These are phyloP conservation scores for Agonum fuliginosum DNA, from an alignment of 2,888 invertebrate species.

Conservation along the genomic window DNA sequence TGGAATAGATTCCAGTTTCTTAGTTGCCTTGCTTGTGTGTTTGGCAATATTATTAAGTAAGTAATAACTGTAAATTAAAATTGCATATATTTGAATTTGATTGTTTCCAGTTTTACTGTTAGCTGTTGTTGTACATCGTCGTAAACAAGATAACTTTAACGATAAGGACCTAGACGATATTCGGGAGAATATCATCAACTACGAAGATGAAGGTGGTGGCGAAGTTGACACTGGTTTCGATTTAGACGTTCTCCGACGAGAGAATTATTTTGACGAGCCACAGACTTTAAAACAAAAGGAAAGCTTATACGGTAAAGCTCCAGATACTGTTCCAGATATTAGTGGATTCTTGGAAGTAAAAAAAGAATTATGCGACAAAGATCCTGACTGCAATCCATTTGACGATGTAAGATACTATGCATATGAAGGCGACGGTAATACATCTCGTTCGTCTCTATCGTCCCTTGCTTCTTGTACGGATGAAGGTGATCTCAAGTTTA, in stretches of 20 bases:
- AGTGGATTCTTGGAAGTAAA: conserved; percentile 93
- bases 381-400: conserved; percentile 92
- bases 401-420: conserved; percentile 98
- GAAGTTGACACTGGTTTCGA: conserved; percentile 97
- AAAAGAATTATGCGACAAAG: conserved; percentile 92
- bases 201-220: conserved; percentile 98
- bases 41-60: conserved; percentile 87
- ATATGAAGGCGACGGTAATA: conserved; percentile 97
- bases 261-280: conserved; percentile 62
- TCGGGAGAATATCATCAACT: conserved; percentile 97
- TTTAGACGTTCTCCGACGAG: conserved; percentile 82
- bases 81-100: too few relatives aligned
- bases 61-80: too few relatives aligned
- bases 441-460: conserved; percentile 91
- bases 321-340: conserved; percentile 86
- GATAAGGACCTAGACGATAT: conserved; percentile 97
- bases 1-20: conserved; percentile 89
- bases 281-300: conserved; percentile 48
- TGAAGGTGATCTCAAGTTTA: conserved; percentile 94
- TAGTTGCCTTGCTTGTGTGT: conserved; percentile 93
- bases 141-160: conserved; percentile 89
- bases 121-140: conserved; percentile 92
- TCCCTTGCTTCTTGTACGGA: conserved; percentile 94
- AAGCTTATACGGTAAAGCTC: conserved; percentile 66
- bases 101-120: too few relatives aligned